Base-by-base conservation (phyloP, 1,140 invertebrate genomes). In the Drosophila kanapiae region DNA sequence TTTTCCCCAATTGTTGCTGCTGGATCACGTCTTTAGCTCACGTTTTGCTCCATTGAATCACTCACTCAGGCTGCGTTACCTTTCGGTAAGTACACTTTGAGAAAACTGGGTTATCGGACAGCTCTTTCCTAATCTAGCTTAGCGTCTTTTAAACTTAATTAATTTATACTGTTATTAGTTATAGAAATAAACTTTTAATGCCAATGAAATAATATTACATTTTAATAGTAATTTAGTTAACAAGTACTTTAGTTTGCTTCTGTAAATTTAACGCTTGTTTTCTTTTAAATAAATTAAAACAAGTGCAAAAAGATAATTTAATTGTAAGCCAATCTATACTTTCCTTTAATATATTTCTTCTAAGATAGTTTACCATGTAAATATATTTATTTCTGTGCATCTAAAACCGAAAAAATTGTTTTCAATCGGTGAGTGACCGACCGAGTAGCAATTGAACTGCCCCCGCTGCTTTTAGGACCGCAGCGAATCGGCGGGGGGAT, bases 11-110 rank as follows among this genome's bases (percentile, higher is more conserved):
- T 63, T 67, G 63, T 64, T 72, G 82, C 77, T 88, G 80, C 69
- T 78, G 83, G 71, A 75, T 87, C 84, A 87, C 83, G 84, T 87
- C 84, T 87, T 77, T 70, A 59, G 63, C 85, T 90, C 85, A 88
- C 85, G 85, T 82, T 85, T 85, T 86, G 82, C 75, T 78, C 82
- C 82, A 85, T 86, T 85, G 78, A 85, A 85, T 88, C 69, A 85
- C 54, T 86, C 78, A 85, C 62, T 82, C 84, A 87, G 58, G 51
- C 67, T 69, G 70, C 37, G 49, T 72, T 79, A 68, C 54, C 82
- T 80, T 63, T 77, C 70, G 78, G 78, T 54, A 1, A 38, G 13
- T 38, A 3, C 5, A 56, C 35, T 27, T 35, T 0, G 13, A 27
- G 18, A 56, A 56, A 54, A n/a, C 16, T 2, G 2, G 10, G 9